A percentile compares a stretch with the other conserved stretches of the same genome.
phyloP scores from a whole-genome alignment of 1,140 invertebrate genomes.

The Sinonovacula constricta region DNA sequence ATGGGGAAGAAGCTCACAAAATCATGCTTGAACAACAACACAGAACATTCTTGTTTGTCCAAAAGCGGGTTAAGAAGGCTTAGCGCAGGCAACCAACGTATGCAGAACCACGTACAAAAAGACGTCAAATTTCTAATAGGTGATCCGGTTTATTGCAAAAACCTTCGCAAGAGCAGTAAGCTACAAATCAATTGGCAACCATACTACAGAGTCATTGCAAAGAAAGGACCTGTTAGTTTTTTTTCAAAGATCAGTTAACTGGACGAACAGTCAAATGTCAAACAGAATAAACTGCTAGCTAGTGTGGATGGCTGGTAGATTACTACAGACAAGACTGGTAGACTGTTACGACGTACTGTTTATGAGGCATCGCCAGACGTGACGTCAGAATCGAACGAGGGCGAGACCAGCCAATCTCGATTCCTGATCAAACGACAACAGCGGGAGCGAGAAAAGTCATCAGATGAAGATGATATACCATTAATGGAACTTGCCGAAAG shows the following conservation, averaged over 20 bases:
- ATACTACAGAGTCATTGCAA: conserved; percentile 35
- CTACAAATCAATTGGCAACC: conserved; percentile 30
- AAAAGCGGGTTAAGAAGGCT: conserved; percentile 20
- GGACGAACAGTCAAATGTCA: not conserved
- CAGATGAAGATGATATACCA: conserved; percentile 2
- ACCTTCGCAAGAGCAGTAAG: conserved; percentile 29
- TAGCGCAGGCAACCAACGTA: conserved; percentile 34
- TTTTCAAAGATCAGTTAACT: conserved; percentile 36
- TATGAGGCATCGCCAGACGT: not conserved
- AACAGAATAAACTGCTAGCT: conserved; percentile 28
- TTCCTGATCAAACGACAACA: not conserved
- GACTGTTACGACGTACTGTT: conserved; percentile 3
- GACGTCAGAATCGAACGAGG: not conserved
- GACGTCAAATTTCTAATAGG: no score
- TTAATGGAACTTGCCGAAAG: not conserved
- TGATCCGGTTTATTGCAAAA: conserved; percentile 47
- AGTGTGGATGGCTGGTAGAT: conserved; percentile 36
- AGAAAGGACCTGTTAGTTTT: conserved; percentile 20
- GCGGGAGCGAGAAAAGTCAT: not conserved
- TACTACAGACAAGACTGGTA: not conserved
- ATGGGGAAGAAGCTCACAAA: conserved; percentile 35
- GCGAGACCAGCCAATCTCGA: not conserved
- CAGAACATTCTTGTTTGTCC: conserved; percentile 32
- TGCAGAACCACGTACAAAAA: conserved; percentile 18
- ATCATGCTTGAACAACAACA: conserved; percentile 46